phyloP scores from a whole-genome alignment of 1,140 invertebrate species.

The Neoseiulus cucumeris region DNA sequence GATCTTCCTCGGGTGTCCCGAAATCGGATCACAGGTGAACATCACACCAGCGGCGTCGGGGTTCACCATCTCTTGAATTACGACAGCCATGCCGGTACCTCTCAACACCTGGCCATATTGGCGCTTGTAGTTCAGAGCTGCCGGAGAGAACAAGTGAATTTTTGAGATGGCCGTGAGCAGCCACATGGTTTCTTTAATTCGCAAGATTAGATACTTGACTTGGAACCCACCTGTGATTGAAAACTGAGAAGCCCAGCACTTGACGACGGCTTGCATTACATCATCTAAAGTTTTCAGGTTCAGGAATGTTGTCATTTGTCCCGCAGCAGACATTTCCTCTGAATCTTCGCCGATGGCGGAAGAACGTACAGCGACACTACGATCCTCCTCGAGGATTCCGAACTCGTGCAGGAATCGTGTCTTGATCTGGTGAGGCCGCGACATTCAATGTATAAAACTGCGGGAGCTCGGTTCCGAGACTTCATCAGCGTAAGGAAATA shows the following conservation, averaged over 20 bases:
- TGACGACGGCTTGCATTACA: slow-evolving; percentile 36
- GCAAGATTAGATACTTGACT: slow-evolving; percentile 29
- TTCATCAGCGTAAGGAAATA: background rate
- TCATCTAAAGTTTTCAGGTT: slow-evolving; percentile 34
- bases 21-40: slow-evolving; percentile 52
- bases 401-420: slow-evolving; percentile 36
- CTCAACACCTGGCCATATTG: slow-evolving; percentile 35
- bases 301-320: slow-evolving; percentile 55
- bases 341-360: slow-evolving; percentile 52
- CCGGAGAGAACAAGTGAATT: slow-evolving; percentile 24
- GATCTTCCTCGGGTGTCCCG: slow-evolving; percentile 41
- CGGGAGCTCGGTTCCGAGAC: background rate
- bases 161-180: background rate
- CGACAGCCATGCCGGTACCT: slow-evolving; percentile 51
- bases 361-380: slow-evolving; percentile 35
- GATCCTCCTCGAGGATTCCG: slow-evolving; percentile 20
- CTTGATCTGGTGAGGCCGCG: slow-evolving; percentile 25
- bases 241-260: slow-evolving; percentile 61
- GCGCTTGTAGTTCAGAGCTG: slow-evolving; percentile 47
- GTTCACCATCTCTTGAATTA: slow-evolving; percentile 51
- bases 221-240: slow-evolving; percentile 50
- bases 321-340: slow-evolving; percentile 50
- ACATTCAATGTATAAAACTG: background rate
- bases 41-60: slow-evolving; percentile 53
- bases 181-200: background rate